Percentiles rank a stretch among this genome's conserved stretches.
phyloP scores from a whole-genome alignment of 2,888 invertebrate genomes.

The Psylliodes chrysocephalus region DNA sequence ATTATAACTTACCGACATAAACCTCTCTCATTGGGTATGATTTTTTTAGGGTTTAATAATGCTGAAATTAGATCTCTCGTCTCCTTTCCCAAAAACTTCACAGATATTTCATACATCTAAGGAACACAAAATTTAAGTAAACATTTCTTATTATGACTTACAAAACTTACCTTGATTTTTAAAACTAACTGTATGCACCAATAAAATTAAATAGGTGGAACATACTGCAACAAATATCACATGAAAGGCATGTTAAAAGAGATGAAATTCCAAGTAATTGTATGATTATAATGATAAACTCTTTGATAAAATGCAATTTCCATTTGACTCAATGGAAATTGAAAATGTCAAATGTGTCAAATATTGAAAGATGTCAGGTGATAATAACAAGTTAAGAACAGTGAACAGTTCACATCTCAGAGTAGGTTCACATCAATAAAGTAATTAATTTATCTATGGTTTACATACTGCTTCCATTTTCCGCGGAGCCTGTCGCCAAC shows the following conservation, averaged over 20 bases:
- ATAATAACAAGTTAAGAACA: no score
- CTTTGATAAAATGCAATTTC: neutral
- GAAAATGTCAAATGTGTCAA: neutral
- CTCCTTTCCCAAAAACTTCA: conserved; percentile 55
- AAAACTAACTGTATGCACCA: neutral
- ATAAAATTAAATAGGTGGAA: neutral
- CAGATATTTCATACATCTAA: conserved; percentile 36
- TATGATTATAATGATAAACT: neutral
- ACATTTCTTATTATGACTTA: neutral
- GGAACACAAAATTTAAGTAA: neutral
- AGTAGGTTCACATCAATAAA: no score
- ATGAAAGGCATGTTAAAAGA: conserved; percentile 11
- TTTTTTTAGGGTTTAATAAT: conserved; percentile 74
- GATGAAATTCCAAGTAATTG: neutral
- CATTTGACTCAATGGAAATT: neutral
- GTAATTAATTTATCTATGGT: no score
- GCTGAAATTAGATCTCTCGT: conserved; percentile 69
- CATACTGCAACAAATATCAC: conserved; percentile 7
- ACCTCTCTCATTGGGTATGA: conserved; percentile 72
- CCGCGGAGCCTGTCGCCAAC: no score
- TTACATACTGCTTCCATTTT: no score
- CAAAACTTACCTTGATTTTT: neutral
- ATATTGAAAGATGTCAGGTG: neutral
- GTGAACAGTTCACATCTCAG: no score
- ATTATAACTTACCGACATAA: conserved; percentile 50